phyloP scores from a whole-genome alignment of 2,888 invertebrate genomes.

The Spatulosminthurus flaviceps region DNA sequence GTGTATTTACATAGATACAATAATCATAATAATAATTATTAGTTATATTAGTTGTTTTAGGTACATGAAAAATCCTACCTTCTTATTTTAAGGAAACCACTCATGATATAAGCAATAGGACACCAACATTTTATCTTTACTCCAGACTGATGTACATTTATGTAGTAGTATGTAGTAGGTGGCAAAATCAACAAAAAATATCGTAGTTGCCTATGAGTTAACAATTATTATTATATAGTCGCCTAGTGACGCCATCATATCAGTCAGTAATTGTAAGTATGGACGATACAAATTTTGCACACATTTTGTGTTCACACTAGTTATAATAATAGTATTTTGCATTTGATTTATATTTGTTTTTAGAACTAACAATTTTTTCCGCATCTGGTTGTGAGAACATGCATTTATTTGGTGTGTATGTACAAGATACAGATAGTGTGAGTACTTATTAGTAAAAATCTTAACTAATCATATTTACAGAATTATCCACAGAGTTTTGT shows the following conservation, averaged over 20 bases:
- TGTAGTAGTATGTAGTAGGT: background rate
- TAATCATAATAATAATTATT: too few relatives aligned
- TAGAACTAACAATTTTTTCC: background rate
- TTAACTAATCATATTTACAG: slow-evolving; percentile 30
- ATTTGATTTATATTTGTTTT: background rate
- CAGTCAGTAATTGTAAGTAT: background rate
- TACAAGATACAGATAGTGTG: background rate
- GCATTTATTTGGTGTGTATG: background rate
- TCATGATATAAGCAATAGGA: background rate
- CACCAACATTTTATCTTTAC: background rate
- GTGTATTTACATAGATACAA: too few relatives aligned
- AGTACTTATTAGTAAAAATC: too few relatives aligned
- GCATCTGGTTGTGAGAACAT: background rate
- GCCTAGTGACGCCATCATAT: background rate
- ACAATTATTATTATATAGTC: background rate
- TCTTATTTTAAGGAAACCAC: background rate
- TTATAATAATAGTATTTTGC: background rate
- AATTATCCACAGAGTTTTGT: slow-evolving; percentile 32
- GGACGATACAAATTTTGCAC: slow-evolving; percentile 1
- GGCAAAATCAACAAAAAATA: background rate
- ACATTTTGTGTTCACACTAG: too few relatives aligned
- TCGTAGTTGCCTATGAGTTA: background rate
- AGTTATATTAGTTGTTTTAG: background rate
- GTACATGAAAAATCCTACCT: slow-evolving; percentile 1
- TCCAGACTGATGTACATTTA: background rate